Evolutionary conservation across 1,140 invertebrate species (phyloP), one percentile per base, ranked within the genome.

Genomic region (Idris sp.): DNA sequence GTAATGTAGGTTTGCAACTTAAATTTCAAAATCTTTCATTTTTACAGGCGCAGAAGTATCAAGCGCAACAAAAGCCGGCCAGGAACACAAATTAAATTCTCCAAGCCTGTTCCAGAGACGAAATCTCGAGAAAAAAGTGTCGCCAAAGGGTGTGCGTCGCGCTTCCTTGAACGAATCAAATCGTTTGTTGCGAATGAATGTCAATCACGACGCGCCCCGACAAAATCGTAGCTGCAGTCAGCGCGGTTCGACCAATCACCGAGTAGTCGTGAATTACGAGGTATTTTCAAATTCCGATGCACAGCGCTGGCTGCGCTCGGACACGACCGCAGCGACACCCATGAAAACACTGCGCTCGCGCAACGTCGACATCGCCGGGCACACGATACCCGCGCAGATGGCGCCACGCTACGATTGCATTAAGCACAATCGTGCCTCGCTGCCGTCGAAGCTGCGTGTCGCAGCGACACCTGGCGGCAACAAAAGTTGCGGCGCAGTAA

Each of bases 291-390:
- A 22, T 1, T 43, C 77, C 0, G 73, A 78, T 0, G 67, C 79
- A 0, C 85, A 87, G 43, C 81, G 85, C n/a, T 87, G 86, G 86
- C 59, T 87, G 13, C 83, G 86, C 19, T 87, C 85, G 0, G 86
- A 87, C 14, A 87, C 85, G 3, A 83, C 87, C n/a, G 85, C 85
- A 0, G 86, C 86, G 1, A 86, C 82, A 2, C 84, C 85, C 13
- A 82, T 86, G 0, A 87, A 86, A 64, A 86, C 85, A 5, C 16
- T 87, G 4, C 80, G 85, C n/a, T 87, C 86, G 0, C 79, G 86
- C 15, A 87, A 87, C 31, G 81, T 87, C 9, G 86, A 87, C 31
- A 85, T 87, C 15, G 72, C 78, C 2, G 86, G 83, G 1, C 84
- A 87, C 9, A 85, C 84, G 0, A 79, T 86, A 33, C 77, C 85